phyloP scores from a whole-genome alignment of 23 tunicate genomes.

The Phallusia fumigata region DNA sequence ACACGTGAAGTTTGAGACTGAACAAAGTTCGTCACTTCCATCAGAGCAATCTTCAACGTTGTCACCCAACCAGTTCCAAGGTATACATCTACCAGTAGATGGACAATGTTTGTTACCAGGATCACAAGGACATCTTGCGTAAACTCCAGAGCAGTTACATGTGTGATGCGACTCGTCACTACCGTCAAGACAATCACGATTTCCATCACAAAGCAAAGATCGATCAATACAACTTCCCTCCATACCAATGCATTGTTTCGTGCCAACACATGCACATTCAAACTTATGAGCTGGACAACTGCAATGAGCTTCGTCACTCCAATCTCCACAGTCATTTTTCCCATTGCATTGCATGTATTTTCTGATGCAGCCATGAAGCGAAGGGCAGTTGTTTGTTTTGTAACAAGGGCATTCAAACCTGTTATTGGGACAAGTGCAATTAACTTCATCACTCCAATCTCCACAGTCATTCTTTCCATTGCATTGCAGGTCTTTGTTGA shows the following conservation, averaged over 20 bases:
- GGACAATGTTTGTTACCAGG: neutral
- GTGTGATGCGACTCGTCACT: neutral
- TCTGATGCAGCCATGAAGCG: neutral
- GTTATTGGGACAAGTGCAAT: neutral
- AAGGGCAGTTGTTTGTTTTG: neutral
- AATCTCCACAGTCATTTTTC: constrained; percentile 20
- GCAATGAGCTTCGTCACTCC: constrained; percentile 17
- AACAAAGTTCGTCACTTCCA: neutral
- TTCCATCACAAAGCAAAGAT: neutral
- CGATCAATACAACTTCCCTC: neutral
- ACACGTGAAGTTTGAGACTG: neutral
- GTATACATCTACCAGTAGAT: neutral
- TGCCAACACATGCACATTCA: constrained; percentile 1
- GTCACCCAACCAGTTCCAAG: neutral
- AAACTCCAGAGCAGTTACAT: neutral
- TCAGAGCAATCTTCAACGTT: neutral
- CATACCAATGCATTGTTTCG: neutral
- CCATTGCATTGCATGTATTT: constrained; percentile 22
- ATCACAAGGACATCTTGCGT: neutral
- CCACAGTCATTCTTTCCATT: neutral
- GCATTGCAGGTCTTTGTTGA: neutral
- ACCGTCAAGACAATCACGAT: neutral
- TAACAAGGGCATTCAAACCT: constrained; percentile 5
- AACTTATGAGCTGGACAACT: neutral
- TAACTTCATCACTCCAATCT: neutral